phyloP scores from a whole-genome alignment of 2,113 vertebrate genomes.

The Clarias macrocephalus region DNA sequence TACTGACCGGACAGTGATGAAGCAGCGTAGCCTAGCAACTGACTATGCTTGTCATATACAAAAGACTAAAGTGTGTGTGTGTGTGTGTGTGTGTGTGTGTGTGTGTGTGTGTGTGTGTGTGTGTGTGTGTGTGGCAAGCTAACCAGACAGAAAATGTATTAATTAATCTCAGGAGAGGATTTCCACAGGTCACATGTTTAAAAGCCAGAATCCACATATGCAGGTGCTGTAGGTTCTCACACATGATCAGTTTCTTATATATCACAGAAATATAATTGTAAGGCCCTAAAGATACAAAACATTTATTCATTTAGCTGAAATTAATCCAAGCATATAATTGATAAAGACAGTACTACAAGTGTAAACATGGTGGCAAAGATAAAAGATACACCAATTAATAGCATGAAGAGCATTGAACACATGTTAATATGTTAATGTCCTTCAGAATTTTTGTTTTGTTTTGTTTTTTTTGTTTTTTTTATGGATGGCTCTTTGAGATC shows the following conservation, averaged over 20 bases:
- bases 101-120: slow-evolving; percentile 9
- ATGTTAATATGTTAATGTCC: not conserved
- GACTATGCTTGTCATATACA: slow-evolving; percentile 31
- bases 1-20: slow-evolving; percentile 13
- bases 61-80: not conserved
- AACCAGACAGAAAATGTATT: slow-evolving; percentile 38
- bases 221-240: not conserved
- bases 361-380: not conserved
- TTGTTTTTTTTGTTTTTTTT: not conserved
- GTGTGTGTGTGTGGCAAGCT: not conserved
- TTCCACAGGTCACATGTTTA: not conserved
- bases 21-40: slow-evolving; percentile 49
- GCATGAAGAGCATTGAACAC: not conserved
- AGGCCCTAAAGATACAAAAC: not conserved
- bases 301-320: not conserved
- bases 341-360: not conserved
- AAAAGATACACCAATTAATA: not conserved
- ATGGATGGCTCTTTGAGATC: not conserved
- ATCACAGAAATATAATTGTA: not conserved
- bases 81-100: slow-evolving; percentile 4
- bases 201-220: not conserved
- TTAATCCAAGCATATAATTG: not conserved
- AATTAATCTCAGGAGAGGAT: not conserved
- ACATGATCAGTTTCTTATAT: not conserved
- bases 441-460: not conserved